Base-by-base conservation (phyloP, 2,797 vertebrate genomes). In the Hoplostethus atlanticus region DNA sequence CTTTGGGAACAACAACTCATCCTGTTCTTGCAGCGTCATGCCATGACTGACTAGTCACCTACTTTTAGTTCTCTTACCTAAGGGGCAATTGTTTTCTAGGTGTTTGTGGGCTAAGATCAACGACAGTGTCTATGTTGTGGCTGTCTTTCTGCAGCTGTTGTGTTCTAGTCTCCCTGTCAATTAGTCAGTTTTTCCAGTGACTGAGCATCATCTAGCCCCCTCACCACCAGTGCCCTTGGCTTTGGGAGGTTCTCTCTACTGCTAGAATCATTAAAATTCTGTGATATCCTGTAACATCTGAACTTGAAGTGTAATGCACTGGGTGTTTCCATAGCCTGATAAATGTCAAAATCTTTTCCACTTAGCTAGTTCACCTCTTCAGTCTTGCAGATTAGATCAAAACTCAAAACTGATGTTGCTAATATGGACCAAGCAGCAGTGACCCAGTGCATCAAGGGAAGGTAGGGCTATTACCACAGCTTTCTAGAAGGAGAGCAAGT, bases 71-170 rank as follows among this genome's bases (percentile, higher is more conserved):
- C 28, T 53, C 48, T 86, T 78, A 89, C 81, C 70, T 91, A 90
- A 91, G 2, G 61, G 70, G 69, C 76, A 46, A 64, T 83, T 85
- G 61, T 88, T 87, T 76, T 84, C 68, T 40, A 40, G 25, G 64
- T 70, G 70, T 77, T 42, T 64, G 44, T 52, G 36, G 34, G 57
- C 2, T 46, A 21, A 50, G 31, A 60, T 79, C 75, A 70, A 51
- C 77, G 38, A 74, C 71, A 52, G 65, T 65, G 74, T 80, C 75
- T 64, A n/a, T 84, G 76, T 89, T 87, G 76, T 86, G 68, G 71
- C 73, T 59, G 68, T 74, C 76, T 75, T 15, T 67, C 54, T 73
- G 81, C 93, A 92, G 92, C 93, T 91, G 91, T 87, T 89, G 68
- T 81, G 56, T 75, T 70, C 67, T 64, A 52, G 61, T 79, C 42